phyloP scores from a whole-genome alignment of 2,888 invertebrate genomes.

The Drosophila birchii region DNA sequence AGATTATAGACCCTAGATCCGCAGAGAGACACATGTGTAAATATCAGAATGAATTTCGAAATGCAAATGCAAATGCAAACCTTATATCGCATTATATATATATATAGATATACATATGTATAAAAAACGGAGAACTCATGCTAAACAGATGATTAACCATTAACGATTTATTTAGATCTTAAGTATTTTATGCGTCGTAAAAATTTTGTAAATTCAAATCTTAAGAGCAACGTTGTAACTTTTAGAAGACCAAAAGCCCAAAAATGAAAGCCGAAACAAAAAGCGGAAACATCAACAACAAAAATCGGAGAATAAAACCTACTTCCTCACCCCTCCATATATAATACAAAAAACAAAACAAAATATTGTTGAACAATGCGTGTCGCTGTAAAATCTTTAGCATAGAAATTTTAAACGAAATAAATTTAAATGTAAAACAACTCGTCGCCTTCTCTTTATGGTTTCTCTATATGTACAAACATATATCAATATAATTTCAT shows the following conservation, averaged over 20 bases:
- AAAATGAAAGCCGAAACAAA: slow-evolving; percentile 6
- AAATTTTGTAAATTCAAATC: slow-evolving; percentile 62
- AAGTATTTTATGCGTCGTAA: slow-evolving; percentile 72
- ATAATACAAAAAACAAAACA: slow-evolving; percentile 41
- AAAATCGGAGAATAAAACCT: slow-evolving; percentile 20
- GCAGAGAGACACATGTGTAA: slow-evolving; percentile 40
- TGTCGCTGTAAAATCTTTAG: slow-evolving; percentile 80
- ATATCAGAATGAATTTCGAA: slow-evolving; percentile 57
- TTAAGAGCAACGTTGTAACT: slow-evolving; percentile 58
- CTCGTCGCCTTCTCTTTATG: slow-evolving; percentile 12
- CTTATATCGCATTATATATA: slow-evolving; percentile 31
- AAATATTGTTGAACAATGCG: slow-evolving; percentile 80
- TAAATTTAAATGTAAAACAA: slow-evolving; percentile 72
- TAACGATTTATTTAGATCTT: slow-evolving; percentile 52
- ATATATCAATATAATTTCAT: slow-evolving; percentile 42
- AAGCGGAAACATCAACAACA: slow-evolving; percentile 12
- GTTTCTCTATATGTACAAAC: slow-evolving; percentile 33
- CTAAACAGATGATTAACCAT: slow-evolving; percentile 42
- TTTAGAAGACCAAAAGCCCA: slow-evolving; percentile 51
- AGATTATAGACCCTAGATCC: slow-evolving; percentile 70
- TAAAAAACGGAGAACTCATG: slow-evolving; percentile 46
- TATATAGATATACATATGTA: slow-evolving; percentile 49
- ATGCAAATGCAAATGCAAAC: slow-evolving; percentile 30
- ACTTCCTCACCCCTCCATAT: slow-evolving; percentile 14
- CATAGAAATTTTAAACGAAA: slow-evolving; percentile 76